Conservation (phyloP, 2,888 invertebrate species). For the Thera britannica region DNA sequence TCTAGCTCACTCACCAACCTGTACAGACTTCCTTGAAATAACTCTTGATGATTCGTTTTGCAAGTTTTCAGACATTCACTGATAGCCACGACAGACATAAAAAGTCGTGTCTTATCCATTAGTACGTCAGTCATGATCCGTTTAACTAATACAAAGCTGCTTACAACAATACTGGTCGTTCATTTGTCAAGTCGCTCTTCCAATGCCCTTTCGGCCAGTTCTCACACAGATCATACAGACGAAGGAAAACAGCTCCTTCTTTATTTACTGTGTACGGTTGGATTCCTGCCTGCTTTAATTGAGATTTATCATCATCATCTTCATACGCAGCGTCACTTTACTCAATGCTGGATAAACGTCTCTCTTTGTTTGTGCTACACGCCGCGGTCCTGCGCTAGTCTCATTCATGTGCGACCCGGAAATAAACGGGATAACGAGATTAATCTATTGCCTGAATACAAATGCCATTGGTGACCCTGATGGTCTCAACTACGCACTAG, state of each 20-base stretch:
- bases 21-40: neutral
- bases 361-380: neutral
- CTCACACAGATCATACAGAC: constrained; percentile 31
- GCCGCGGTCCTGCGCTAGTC: neutral
- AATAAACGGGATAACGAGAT: neutral
- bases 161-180: constrained; percentile 60
- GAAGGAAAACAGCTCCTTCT: constrained; percentile 7
- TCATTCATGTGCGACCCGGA: neutral
- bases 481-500: neutral
- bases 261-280: neutral
- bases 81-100: constrained; percentile 35
- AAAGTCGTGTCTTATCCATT: constrained; percentile 41
- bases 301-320: neutral
- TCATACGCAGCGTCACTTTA: neutral
- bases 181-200: constrained; percentile 70
- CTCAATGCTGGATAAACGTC: neutral
- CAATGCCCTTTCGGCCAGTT: constrained; percentile 40
- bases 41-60: constrained; percentile 9
- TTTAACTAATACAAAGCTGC: constrained; percentile 65
- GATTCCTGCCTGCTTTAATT: neutral
- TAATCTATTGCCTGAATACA: neutral
- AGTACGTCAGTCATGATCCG: constrained; percentile 56
- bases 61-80: constrained; percentile 12
- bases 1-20: neutral
- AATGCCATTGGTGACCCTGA: neutral